A percentile compares a stretch with the other conserved stretches of the same genome.
phyloP scores from a whole-genome alignment of 1,140 invertebrate species.

The Psilanteris sp. region DNA sequence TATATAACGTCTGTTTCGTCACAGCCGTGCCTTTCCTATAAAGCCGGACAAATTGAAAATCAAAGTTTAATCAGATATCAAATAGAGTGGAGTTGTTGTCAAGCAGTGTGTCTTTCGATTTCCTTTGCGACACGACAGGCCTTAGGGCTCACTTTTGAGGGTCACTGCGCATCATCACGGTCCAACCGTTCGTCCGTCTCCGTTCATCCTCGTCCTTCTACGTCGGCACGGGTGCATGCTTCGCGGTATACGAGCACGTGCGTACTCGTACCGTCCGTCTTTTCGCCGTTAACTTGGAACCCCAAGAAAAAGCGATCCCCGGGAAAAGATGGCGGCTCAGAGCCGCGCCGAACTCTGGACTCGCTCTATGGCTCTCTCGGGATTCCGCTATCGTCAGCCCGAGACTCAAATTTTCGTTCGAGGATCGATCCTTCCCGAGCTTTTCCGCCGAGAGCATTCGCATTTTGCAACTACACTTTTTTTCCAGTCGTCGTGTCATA shows the following conservation, averaged over 20 bases:
- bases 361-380: constrained; percentile 66
- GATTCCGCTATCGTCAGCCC: constrained; percentile 58
- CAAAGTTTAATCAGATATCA: constrained; percentile 74
- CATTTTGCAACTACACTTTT: constrained; percentile 31
- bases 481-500: constrained; percentile 6
- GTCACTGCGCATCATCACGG: constrained; percentile 66
- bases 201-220: constrained; percentile 13
- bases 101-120: constrained; percentile 51
- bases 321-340: constrained; percentile 54
- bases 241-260: constrained; percentile 19
- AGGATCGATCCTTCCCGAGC: constrained; percentile 38
- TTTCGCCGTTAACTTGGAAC: constrained; percentile 31
- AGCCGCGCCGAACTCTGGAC: constrained; percentile 37
- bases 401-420: constrained; percentile 68
- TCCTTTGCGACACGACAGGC: constrained; percentile 41
- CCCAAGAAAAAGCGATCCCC: constrained; percentile 36
- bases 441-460: constrained; percentile 23
- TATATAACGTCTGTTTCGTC: not conserved
- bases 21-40: not conserved
- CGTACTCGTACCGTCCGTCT: constrained; percentile 17
- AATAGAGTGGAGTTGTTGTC: constrained; percentile 61
- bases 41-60: constrained; percentile 23
- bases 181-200: constrained; percentile 16
- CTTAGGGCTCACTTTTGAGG: constrained; percentile 67
- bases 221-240: constrained; percentile 14